Evolutionary conservation across 35 echinoderm and acorn worm genomes (phyloP).

Genomic region (Apostichopus parvimensis): DNA sequence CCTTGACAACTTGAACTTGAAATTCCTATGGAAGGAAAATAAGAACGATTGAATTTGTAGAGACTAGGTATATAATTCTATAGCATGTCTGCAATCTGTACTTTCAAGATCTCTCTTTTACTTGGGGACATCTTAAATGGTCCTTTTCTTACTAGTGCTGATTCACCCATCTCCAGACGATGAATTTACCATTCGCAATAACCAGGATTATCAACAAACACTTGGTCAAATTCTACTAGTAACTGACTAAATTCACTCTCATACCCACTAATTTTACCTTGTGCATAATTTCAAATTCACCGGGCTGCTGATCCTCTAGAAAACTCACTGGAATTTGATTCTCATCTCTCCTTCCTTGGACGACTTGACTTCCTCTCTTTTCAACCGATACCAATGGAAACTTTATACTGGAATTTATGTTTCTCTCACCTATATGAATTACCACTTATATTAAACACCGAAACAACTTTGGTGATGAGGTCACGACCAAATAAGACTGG

Average conservation of each 20-base stretch:
- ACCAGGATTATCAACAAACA: not conserved
- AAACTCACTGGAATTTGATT: not conserved
- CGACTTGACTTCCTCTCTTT: too few relatives aligned
- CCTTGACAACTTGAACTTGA: constrained; percentile 79
- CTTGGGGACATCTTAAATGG: not conserved
- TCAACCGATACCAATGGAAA: not conserved
- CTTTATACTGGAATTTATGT: not conserved
- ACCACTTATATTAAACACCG: not conserved
- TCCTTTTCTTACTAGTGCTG: not conserved
- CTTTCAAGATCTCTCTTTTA: not conserved
- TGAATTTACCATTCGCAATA: not conserved
- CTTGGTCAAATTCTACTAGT: not conserved
- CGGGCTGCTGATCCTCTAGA: not conserved
- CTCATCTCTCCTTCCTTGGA: not conserved
- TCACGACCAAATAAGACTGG: not conserved
- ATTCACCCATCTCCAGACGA: not conserved
- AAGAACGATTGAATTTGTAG: not conserved
- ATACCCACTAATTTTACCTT: not conserved
- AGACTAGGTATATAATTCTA: not conserved
- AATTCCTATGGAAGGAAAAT: constrained; percentile 42
- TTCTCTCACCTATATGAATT: not conserved
- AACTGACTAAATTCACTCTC: not conserved
- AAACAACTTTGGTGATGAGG: not conserved
- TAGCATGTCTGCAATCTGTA: not conserved
- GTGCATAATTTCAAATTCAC: not conserved